phyloP scores from a whole-genome alignment of 53 echinoderm and acorn worm species.

The Arbacia lixula region DNA sequence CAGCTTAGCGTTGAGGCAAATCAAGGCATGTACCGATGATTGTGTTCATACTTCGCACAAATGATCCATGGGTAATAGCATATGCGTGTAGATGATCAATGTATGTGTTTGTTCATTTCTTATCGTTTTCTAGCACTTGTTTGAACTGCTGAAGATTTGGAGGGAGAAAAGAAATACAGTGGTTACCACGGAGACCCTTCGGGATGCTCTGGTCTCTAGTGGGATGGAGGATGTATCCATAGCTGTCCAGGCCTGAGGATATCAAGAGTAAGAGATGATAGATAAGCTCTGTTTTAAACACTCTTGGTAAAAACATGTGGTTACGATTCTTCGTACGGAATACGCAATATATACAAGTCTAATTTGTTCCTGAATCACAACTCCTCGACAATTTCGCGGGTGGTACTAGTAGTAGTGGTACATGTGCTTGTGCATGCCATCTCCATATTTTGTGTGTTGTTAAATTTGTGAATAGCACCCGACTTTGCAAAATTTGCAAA shows the following conservation, averaged over 20 bases:
- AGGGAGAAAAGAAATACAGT: constrained; percentile 49
- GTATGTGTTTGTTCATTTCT: not conserved
- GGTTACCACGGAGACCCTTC: constrained; percentile 44
- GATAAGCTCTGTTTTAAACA: too few species aligned
- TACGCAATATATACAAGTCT: too few species aligned
- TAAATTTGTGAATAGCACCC: too few species aligned
- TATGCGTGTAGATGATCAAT: not conserved
- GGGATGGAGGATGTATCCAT: constrained; percentile 57
- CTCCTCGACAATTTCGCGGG: too few species aligned
- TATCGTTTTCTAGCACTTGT: not conserved
- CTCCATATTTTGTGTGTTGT: too few species aligned
- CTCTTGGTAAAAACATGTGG: too few species aligned
- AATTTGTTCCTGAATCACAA: too few species aligned
- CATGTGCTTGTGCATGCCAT: too few species aligned
- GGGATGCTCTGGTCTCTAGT: constrained; percentile 52
- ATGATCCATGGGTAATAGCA: not conserved
- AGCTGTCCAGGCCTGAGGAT: constrained; percentile 9
- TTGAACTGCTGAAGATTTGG: constrained; percentile 64
- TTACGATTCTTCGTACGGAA: too few species aligned
- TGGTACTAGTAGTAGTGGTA: too few species aligned
- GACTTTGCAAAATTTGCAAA: too few species aligned
- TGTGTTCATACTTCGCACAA: not conserved
- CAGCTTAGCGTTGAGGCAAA: not conserved
- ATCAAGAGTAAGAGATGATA: too few species aligned
- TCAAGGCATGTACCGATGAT: not conserved